Percentiles rank a stretch among this genome's conserved stretches.
Evolutionary conservation across 2,888 invertebrate species (phyloP).

Genomic region (Drosophila niveifrons): DNA sequence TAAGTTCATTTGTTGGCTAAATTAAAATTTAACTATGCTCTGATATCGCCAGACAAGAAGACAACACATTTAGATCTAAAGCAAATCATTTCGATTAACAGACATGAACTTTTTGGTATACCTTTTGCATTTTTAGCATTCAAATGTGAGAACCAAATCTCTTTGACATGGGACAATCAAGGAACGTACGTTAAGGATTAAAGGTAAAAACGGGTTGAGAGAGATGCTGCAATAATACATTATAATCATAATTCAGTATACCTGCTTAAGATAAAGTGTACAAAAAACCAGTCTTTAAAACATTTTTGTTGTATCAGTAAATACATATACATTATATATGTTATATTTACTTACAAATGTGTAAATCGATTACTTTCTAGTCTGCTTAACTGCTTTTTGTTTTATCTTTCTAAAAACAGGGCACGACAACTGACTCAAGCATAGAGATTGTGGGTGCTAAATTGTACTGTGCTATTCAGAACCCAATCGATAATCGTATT

Average conservation of each 20-base stretch:
- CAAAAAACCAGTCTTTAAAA: constrained; percentile 85
- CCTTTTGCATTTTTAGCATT: constrained; percentile 13
- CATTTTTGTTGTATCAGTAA: constrained; percentile 63
- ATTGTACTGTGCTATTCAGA: constrained; percentile 11
- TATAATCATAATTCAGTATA: constrained; percentile 55
- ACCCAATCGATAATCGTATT: constrained; percentile 5
- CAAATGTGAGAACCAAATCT: constrained; percentile 18
- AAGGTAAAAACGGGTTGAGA: constrained; percentile 8
- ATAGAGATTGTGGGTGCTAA: neutral
- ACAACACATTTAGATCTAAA: constrained; percentile 6
- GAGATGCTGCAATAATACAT: constrained; percentile 36
- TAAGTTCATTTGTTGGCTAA: neutral
- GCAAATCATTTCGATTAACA: neutral
- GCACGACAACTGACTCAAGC: constrained; percentile 26
- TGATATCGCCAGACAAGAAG: neutral
- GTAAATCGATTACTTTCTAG: constrained; percentile 40
- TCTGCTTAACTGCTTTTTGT: constrained; percentile 16
- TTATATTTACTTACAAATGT: constrained; percentile 42
- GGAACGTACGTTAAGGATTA: neutral
- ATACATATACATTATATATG: constrained; percentile 32
- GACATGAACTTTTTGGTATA: constrained; percentile 39
- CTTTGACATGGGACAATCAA: constrained; percentile 16
- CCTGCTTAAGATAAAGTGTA: constrained; percentile 82
- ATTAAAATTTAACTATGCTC: neutral
- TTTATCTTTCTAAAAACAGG: constrained; percentile 5